Evolutionary conservation across 2,797 vertebrate species (phyloP), one percentile per base, ranked within the genome.

Genomic region (Fratercula arctica): DNA sequence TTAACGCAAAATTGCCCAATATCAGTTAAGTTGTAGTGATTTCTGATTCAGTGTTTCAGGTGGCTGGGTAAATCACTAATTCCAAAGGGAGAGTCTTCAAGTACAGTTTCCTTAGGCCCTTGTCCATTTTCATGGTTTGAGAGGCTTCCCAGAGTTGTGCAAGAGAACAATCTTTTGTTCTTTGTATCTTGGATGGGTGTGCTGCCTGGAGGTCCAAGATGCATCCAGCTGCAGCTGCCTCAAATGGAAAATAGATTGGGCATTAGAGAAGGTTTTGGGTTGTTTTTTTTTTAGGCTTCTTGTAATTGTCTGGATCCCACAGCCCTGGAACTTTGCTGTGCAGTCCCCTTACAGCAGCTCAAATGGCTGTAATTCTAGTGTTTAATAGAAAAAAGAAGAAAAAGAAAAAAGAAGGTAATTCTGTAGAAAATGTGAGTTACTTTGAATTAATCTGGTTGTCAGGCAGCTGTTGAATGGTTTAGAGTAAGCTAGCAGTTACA

Each of bases 151-250:
- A 68, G 64, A 41, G 43, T 73, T 94, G 59, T 82, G 75, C 59
- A 90, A 89, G 51, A 85, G 28, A 87, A 87, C 18, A 75, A 48
- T 85, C 41, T 85, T 90, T 77, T 91, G 33, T 72, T 93, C 60
- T 84, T 84, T 90, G 4, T 94, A 13, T 94, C 54, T 93, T 84
- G 91, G 93, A 83, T 73, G 4, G 2, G 17, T 79, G 60, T 74
- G 37, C 82, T 94, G 79, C 50, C 46, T 88, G 76, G 29, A 78
- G 74, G 61, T 95, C 73, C 64, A 60, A 72, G 68, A 77, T 56
- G 51, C 60, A 87, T 83, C 76, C 94, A 87, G 85, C 87, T 95
- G 87, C 87, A 96, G 72, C 87, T 94, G 88, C 59, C 25, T 89
- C 28, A 93, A 59, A 59, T 41, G 74, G 45, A 79, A 93, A 95